These are phyloP conservation scores for Halictus ligatus DNA, from an alignment of 2,888 invertebrate genomes.

Conservation along the genomic window DNA sequence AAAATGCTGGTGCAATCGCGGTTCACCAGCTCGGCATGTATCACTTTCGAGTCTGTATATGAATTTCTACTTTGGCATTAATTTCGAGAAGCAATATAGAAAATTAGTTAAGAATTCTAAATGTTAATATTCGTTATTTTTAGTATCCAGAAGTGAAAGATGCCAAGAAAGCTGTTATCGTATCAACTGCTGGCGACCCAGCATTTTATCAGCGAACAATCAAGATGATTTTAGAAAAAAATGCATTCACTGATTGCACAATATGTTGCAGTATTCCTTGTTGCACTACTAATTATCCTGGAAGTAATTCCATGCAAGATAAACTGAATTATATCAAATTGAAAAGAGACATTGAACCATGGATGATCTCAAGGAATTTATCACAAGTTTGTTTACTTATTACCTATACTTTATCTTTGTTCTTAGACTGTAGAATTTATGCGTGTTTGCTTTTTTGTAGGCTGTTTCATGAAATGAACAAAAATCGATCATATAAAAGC, in stretches of 20 bases:
- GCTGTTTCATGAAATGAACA: not conserved
- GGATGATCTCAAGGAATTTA: conserved; percentile 84
- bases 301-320: conserved; percentile 76
- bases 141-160: conserved; percentile 82
- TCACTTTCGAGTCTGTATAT: conserved; percentile 78
- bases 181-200: conserved; percentile 87
- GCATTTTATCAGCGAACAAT: conserved; percentile 86
- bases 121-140: conserved; percentile 38
- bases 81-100: not conserved
- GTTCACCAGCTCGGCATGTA: conserved; percentile 87
- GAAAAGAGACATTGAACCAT: conserved; percentile 84
- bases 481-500: not conserved
- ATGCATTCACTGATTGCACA: conserved; percentile 87
- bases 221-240: conserved; percentile 87
- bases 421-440: conserved; percentile 7
- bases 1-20: conserved; percentile 87
- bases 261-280: conserved; percentile 86
- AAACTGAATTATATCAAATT: conserved; percentile 82
- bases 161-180: conserved; percentile 85
- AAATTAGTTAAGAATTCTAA: not conserved
- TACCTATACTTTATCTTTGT: conserved; percentile 25
- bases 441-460: not conserved
- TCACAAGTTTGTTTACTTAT: conserved; percentile 64
- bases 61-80: not conserved
- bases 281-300: conserved; percentile 5